Evolutionary conservation across 2,797 vertebrate species (phyloP).

Genomic region (Spea hammondii): DNA sequence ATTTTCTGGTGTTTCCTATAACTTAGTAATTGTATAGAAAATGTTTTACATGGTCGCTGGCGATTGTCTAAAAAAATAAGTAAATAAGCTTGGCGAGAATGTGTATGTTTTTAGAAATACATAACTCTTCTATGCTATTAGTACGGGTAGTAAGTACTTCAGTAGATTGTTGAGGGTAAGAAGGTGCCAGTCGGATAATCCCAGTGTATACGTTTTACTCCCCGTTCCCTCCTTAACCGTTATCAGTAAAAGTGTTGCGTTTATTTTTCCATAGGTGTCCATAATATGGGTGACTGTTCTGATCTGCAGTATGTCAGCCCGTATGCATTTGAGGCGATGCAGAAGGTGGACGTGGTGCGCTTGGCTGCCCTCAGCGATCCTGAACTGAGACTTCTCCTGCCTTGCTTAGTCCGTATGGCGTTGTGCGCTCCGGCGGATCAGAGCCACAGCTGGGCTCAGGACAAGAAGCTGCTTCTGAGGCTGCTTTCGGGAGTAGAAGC

Average conservation of each 20-base stretch:
- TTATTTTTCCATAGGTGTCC: background rate
- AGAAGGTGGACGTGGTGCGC: slow-evolving; percentile 91
- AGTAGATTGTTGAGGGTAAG: background rate
- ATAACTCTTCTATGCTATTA: background rate
- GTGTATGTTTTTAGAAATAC: background rate
- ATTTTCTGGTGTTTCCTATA: too few relatives aligned
- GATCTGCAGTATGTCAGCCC: slow-evolving; percentile 90
- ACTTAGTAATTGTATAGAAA: too few relatives aligned
- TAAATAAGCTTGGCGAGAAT: background rate
- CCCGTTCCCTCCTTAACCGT: background rate
- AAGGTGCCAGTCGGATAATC: background rate
- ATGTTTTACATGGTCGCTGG: too few relatives aligned
- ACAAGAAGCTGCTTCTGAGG: slow-evolving; percentile 95
- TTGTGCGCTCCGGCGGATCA: slow-evolving; percentile 96
- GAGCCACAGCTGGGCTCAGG: slow-evolving; percentile 94
- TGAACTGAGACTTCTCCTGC: slow-evolving; percentile 88
- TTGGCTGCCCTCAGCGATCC: slow-evolving; percentile 90
- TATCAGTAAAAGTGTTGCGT: background rate
- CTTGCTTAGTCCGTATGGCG: slow-evolving; percentile 96
- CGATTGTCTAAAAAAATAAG: too few relatives aligned
- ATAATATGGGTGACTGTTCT: slow-evolving; percentile 78
- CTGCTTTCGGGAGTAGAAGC: slow-evolving; percentile 95
- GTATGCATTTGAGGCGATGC: slow-evolving; percentile 96
- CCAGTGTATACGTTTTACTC: background rate
- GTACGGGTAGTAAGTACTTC: background rate